Evolutionary conservation across 1,140 invertebrate genomes (phyloP).

Genomic region (Centruroides vittatus): DNA sequence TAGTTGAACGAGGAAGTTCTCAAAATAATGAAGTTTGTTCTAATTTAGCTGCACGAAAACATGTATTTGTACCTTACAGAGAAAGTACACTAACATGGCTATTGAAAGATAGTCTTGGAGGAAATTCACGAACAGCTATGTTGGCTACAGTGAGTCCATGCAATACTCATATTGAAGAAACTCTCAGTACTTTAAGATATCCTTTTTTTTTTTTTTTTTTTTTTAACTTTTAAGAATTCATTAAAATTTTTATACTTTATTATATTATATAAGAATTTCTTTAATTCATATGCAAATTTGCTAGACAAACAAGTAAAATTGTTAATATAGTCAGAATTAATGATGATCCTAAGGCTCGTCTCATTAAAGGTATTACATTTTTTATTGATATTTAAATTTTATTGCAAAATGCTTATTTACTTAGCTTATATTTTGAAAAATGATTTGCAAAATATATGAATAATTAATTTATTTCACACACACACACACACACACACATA

Average conservation of each 20-base stretch:
- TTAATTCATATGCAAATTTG: conserved; percentile 24
- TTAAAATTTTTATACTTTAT: too few relatives aligned
- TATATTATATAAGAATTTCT: too few relatives aligned
- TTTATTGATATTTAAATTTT: too few relatives aligned
- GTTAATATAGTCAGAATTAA: conserved; percentile 62
- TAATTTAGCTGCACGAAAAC: conserved; percentile 30
- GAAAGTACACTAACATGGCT: conserved; percentile 29
- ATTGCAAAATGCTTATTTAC: too few relatives aligned
- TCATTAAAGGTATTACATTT: conserved; percentile 32
- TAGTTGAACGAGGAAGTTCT: conserved; percentile 34
- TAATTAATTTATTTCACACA: too few relatives aligned
- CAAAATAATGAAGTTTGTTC: neutral
- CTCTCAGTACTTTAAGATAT: conserved; percentile 68
- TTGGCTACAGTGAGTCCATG: conserved; percentile 61
- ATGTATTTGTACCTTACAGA: conserved; percentile 41
- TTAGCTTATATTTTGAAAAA: too few relatives aligned
- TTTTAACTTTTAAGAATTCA: neutral
- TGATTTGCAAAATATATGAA: too few relatives aligned
- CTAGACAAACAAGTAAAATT: conserved; percentile 62
- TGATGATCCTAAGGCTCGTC: conserved; percentile 53
- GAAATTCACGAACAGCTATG: conserved; percentile 49
- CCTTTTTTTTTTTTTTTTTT: neutral
- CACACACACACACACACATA: too few relatives aligned
- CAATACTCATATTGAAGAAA: conserved; percentile 59
- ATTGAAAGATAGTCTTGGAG: conserved; percentile 44